These are phyloP conservation scores for Cheilosia soror DNA, from an alignment of 2,888 invertebrate genomes.

Conservation along the genomic window DNA sequence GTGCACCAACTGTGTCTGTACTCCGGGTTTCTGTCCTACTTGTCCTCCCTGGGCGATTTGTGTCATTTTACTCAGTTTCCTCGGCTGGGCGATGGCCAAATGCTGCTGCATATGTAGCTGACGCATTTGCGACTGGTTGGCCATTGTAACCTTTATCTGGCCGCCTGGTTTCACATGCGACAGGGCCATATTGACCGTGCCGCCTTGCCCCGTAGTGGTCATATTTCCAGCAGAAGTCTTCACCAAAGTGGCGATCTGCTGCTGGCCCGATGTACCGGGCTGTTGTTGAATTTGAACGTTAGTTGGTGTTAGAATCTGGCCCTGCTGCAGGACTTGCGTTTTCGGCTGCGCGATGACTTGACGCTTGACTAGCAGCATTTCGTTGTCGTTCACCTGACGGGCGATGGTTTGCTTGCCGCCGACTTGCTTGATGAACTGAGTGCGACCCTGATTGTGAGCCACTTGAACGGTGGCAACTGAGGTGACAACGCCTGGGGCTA, in stretches of 20 bases:
- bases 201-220: slow-evolving; percentile 78
- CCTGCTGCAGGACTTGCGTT: slow-evolving; percentile 84
- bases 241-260: slow-evolving; percentile 82
- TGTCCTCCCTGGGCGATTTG: slow-evolving; percentile 82
- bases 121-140: slow-evolving; percentile 87
- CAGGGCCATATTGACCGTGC: slow-evolving; percentile 82
- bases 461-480: slow-evolving; percentile 84
- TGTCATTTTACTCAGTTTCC: slow-evolving; percentile 87
- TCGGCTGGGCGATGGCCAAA: slow-evolving; percentile 85
- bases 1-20: slow-evolving; percentile 88
- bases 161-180: slow-evolving; percentile 83
- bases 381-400: slow-evolving; percentile 85
- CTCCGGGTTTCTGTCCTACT: slow-evolving; percentile 81
- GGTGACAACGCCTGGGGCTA: slow-evolving; percentile 80
- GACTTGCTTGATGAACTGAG: slow-evolving; percentile 83
- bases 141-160: slow-evolving; percentile 85
- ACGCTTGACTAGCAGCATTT: slow-evolving; percentile 86
- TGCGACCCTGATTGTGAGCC: slow-evolving; percentile 82
- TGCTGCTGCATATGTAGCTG: slow-evolving; percentile 87
- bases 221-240: slow-evolving; percentile 83
- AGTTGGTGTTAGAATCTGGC: slow-evolving; percentile 86
- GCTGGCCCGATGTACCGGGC: slow-evolving; percentile 79
- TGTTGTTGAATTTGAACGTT: slow-evolving; percentile 83
- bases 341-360: slow-evolving; percentile 84
- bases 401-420: slow-evolving; percentile 84